Evolutionary conservation across 2,797 vertebrate species (phyloP).

Genomic region (Coregonus ussuriensis): DNA sequence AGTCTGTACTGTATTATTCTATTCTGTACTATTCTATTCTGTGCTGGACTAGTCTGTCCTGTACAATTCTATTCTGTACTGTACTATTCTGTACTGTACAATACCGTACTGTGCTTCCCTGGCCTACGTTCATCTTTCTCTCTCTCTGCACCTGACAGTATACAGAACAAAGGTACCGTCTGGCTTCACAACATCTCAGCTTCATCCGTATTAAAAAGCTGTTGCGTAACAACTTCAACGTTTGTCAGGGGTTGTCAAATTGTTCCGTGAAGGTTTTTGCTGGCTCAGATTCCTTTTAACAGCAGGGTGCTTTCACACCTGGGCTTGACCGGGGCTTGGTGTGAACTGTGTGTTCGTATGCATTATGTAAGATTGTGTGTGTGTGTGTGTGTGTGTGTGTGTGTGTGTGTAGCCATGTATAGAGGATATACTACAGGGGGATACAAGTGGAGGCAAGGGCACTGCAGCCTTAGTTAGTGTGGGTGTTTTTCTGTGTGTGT

Average conservation of each 20-base stretch:
- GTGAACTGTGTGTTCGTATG: neutral
- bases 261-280: constrained; percentile 31
- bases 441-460: neutral
- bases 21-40: too few species aligned
- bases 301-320: neutral
- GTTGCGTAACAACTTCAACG: constrained; percentile 51
- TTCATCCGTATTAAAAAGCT: constrained; percentile 55
- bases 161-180: constrained; percentile 45
- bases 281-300: constrained; percentile 10
- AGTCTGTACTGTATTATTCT: too few species aligned
- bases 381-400: neutral
- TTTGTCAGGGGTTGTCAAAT: constrained; percentile 16
- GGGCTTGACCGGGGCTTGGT: constrained; percentile 13
- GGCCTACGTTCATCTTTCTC: constrained; percentile 5
- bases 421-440: neutral
- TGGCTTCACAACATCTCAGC: constrained; percentile 55
- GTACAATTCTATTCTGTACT: too few species aligned
- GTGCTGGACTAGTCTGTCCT: too few species aligned
- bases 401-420: neutral
- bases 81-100: too few species aligned
- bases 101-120: constrained; percentile 31
- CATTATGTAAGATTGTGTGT: constrained; percentile 7
- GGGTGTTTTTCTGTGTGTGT: too few species aligned
- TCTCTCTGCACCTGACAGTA: constrained; percentile 9
- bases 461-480: neutral